Evolutionary conservation across 1,140 invertebrate species (phyloP).

Genomic region (Neelides sp.): DNA sequence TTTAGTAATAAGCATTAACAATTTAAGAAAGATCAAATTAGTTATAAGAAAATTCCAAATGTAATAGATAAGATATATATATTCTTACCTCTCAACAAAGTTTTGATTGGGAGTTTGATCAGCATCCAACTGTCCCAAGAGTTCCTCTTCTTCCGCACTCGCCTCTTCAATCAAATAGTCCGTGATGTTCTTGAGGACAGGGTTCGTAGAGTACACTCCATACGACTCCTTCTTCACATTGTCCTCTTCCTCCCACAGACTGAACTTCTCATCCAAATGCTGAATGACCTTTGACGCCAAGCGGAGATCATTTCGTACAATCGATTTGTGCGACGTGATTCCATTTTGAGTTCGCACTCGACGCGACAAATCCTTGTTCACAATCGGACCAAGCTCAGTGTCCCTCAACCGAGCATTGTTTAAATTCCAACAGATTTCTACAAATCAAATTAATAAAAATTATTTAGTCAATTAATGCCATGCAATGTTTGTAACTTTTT

Average conservation of each 20-base stretch:
- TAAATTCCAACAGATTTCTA: constrained; percentile 95
- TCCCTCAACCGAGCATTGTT: constrained; percentile 88
- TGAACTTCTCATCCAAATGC: constrained; percentile 72
- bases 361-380: constrained; percentile 83
- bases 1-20: no score
- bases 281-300: constrained; percentile 89
- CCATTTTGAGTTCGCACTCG: constrained; percentile 86
- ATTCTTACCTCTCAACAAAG: constrained; percentile 65
- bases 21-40: no score
- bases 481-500: neutral
- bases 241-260: constrained; percentile 56
- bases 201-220: constrained; percentile 79
- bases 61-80: no score
- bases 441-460: constrained; percentile 12
- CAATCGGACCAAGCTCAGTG: constrained; percentile 83
- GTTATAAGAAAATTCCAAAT: no score
- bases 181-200: constrained; percentile 90
- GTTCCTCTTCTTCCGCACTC: constrained; percentile 92
- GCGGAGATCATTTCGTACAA: constrained; percentile 83
- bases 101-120: no score
- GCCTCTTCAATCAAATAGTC: constrained; percentile 98
- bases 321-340: constrained; percentile 76
- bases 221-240: constrained; percentile 43
- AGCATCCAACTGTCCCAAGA: constrained; percentile 54
- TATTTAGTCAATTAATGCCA: neutral